Evolutionary conservation across 2,797 vertebrate species (phyloP).

Genomic region (Antennarius maculatus): DNA sequence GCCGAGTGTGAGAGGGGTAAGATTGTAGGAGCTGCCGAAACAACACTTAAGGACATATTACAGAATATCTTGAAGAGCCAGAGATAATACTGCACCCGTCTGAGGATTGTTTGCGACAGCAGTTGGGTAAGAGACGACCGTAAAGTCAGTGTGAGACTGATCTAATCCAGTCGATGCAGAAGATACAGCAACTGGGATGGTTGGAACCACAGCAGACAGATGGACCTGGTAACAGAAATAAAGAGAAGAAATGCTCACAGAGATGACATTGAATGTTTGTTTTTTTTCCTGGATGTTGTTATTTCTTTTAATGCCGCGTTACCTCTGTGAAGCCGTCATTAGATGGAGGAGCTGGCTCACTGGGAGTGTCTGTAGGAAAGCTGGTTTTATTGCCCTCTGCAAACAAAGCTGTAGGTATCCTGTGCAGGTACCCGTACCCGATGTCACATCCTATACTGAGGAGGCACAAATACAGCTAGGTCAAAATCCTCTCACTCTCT

Average conservation of each 20-base stretch:
- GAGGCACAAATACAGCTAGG: constrained; percentile 15
- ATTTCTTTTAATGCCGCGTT: not conserved
- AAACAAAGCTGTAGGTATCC: constrained; percentile 92
- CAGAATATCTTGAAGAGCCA: not conserved
- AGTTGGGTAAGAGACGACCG: constrained; percentile 81
- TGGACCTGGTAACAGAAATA: constrained; percentile 83
- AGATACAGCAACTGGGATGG: constrained; percentile 77
- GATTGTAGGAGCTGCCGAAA: constrained; percentile 86
- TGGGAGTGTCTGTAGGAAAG: constrained; percentile 81
- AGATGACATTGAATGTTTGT: not conserved
- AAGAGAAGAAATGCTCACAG: not conserved
- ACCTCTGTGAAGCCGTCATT: constrained; percentile 96
- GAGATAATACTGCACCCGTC: constrained; percentile 64
- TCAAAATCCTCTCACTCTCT: not conserved
- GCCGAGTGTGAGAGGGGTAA: constrained; percentile 79
- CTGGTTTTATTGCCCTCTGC: constrained; percentile 88
- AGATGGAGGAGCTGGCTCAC: constrained; percentile 78
- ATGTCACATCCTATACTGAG: constrained; percentile 95
- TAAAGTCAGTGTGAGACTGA: constrained; percentile 83
- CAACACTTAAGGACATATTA: not conserved
- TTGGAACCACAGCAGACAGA: constrained; percentile 87
- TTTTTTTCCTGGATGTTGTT: not conserved
- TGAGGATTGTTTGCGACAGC: constrained; percentile 53
- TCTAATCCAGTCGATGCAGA: constrained; percentile 83
- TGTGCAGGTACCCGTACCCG: constrained; percentile 96